phyloP scores from a whole-genome alignment of 2,797 vertebrate genomes.

The Centropyge bicolor region DNA sequence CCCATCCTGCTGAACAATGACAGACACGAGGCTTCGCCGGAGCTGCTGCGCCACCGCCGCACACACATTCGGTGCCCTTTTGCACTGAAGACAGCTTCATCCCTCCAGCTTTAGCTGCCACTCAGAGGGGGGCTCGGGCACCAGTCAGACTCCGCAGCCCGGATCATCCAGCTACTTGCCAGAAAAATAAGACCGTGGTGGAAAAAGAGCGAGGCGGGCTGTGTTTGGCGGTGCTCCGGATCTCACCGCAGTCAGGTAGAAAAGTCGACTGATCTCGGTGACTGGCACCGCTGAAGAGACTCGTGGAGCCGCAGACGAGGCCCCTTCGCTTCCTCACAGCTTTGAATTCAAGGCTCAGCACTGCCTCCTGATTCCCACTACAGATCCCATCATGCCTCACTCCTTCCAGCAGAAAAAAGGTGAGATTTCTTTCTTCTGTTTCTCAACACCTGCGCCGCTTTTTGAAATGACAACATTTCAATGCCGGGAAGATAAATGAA shows the following conservation, averaged over 20 bases:
- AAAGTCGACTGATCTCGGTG: slow-evolving; percentile 47
- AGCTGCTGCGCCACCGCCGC: slow-evolving; percentile 53
- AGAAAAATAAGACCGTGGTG: slow-evolving; percentile 55
- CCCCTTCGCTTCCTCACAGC: slow-evolving; percentile 47
- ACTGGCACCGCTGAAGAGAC: slow-evolving; percentile 45
- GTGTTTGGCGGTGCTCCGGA: slow-evolving; percentile 55
- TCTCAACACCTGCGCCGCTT: slow-evolving; percentile 3
- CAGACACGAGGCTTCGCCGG: slow-evolving; percentile 68
- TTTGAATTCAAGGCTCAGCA: slow-evolving; percentile 60
- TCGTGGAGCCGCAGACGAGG: slow-evolving; percentile 50
- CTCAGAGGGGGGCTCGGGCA: slow-evolving; percentile 42
- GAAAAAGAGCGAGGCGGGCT: slow-evolving; percentile 33
- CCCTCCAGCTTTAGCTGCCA: slow-evolving; percentile 62
- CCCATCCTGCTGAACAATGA: slow-evolving; percentile 68
- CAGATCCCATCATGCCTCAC: slow-evolving; percentile 84
- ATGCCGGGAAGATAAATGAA: slow-evolving; percentile 4
- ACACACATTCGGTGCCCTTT: slow-evolving; percentile 47
- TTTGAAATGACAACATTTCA: not conserved
- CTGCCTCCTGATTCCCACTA: slow-evolving; percentile 59
- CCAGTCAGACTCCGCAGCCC: slow-evolving; percentile 56
- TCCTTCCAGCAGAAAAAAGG: slow-evolving; percentile 85
- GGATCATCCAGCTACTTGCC: slow-evolving; percentile 57
- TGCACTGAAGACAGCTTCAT: slow-evolving; percentile 68
- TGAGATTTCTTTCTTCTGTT: slow-evolving; percentile 67
- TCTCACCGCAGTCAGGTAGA: slow-evolving; percentile 49